Evolutionary conservation across 2,113 vertebrate species (phyloP).

Genomic region (Corvus moneduloides): DNA sequence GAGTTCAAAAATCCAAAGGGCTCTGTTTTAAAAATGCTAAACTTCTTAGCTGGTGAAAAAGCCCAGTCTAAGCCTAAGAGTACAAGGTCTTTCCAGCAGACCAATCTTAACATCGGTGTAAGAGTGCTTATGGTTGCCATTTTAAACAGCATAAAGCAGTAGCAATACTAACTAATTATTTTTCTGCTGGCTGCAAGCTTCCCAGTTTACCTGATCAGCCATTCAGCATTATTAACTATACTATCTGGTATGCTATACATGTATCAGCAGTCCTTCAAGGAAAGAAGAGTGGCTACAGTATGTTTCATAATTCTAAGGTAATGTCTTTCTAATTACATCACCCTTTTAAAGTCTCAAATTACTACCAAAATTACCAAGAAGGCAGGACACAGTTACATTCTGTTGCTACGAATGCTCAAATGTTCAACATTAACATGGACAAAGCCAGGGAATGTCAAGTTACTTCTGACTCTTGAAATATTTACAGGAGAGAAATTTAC

Average conservation of each 20-base stretch:
- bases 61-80: background rate
- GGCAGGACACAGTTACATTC: background rate
- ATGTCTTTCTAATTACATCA: background rate
- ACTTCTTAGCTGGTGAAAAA: background rate
- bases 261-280: background rate
- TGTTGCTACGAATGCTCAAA: background rate
- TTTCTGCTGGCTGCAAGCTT: background rate
- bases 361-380: background rate
- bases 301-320: background rate
- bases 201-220: background rate
- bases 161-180: background rate
- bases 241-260: background rate
- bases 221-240: background rate
- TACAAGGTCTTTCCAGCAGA: background rate
- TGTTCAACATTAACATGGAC: background rate
- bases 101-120: rapidly evolving
- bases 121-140: background rate
- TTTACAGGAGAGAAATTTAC: background rate
- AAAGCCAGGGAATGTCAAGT: background rate
- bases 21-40: background rate
- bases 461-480: background rate
- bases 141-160: background rate
- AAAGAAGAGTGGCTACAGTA: background rate
- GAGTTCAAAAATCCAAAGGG: background rate
- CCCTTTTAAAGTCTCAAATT: background rate